Conservation (phyloP, 2,113 vertebrate genomes). For the Dascyllus trimaculatus region DNA sequence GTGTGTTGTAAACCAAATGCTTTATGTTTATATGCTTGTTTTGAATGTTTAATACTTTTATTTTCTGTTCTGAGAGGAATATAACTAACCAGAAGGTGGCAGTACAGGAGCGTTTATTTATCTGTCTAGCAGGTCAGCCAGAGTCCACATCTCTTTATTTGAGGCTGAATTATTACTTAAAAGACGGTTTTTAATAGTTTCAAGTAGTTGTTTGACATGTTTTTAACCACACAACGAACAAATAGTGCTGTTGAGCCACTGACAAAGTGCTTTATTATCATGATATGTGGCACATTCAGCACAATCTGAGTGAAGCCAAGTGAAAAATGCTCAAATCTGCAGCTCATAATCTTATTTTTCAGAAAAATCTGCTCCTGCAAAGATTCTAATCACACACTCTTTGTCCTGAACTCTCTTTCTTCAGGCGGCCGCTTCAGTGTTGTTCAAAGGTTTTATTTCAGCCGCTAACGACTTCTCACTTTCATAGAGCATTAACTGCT, state of each 20-base stretch:
- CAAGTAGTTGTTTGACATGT: too few relatives aligned
- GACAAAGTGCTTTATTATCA: neutral
- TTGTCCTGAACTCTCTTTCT: neutral
- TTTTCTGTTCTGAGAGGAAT: neutral
- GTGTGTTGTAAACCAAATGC: too few relatives aligned
- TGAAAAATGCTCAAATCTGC: neutral
- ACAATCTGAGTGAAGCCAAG: neutral
- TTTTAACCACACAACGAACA: too few relatives aligned
- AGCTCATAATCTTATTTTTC: too few relatives aligned
- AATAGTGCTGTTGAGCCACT: too few relatives aligned
- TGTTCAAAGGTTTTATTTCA: neutral
- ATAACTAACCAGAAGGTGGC: conserved; percentile 52
- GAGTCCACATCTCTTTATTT: neutral
- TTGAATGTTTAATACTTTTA: neutral
- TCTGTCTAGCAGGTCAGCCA: neutral
- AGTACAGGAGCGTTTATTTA: conserved; percentile 25
- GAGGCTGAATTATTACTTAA: neutral
- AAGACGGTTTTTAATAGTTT: neutral
- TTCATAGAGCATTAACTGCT: neutral
- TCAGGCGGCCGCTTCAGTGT: neutral
- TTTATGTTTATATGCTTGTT: neutral
- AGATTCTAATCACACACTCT: neutral
- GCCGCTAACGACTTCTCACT: neutral
- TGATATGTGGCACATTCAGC: neutral
- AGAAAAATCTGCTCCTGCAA: neutral